phyloP scores from a whole-genome alignment of 2,797 vertebrate species.

The Urophycis tenuis region DNA sequence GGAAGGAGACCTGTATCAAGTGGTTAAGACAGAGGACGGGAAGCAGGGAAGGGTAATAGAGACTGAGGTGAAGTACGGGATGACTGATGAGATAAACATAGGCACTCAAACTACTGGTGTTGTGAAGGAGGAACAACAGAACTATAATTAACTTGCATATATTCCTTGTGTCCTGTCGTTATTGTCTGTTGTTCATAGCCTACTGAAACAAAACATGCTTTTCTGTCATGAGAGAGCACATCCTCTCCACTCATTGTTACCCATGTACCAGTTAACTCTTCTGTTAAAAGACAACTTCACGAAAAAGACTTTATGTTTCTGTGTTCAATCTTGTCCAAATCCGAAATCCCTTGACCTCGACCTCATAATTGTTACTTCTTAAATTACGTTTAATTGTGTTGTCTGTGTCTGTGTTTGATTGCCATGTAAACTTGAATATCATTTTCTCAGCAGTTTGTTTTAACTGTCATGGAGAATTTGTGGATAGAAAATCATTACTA shows the following conservation, averaged over 20 bases:
- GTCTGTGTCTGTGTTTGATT: slow-evolving; percentile 3
- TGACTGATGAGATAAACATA: slow-evolving; percentile 78
- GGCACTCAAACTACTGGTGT: slow-evolving; percentile 73
- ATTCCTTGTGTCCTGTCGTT: slow-evolving; percentile 5
- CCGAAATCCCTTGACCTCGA: neutral
- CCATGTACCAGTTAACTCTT: neutral
- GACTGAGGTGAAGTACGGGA: slow-evolving; percentile 65
- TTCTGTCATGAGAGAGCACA: neutral
- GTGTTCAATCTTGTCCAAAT: neutral
- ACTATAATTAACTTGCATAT: slow-evolving; percentile 27
- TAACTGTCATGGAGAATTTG: neutral
- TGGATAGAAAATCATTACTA: neutral
- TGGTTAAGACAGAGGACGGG: slow-evolving; percentile 27
- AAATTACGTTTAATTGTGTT: neutral
- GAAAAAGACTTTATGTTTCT: neutral
- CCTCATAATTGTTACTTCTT: neutral
- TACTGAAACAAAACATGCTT: neutral
- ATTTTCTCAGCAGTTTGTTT: neutral
- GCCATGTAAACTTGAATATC: neutral
- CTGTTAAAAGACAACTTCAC: slow-evolving; percentile 1
- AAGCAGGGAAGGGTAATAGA: slow-evolving; percentile 17
- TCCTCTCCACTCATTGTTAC: neutral
- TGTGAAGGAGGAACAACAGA: slow-evolving; percentile 82
- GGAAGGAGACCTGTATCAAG: neutral
- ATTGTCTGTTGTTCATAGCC: neutral